Evolutionary conservation across 1,140 invertebrate species (phyloP).

Genomic region (Wasmannia auropunctata): DNA sequence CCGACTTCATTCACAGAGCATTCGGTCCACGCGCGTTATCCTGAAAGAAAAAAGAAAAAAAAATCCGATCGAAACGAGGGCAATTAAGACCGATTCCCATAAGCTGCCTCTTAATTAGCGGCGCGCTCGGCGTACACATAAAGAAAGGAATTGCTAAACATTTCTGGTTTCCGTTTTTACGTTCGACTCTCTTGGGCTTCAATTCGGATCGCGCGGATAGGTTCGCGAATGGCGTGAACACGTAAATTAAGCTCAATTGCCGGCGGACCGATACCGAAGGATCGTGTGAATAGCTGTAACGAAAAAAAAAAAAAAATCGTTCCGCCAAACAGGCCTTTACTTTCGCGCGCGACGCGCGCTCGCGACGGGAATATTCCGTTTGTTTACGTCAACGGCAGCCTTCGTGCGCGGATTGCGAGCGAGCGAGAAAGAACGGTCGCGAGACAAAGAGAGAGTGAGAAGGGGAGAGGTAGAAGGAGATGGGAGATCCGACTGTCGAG

Average conservation of each 20-base stretch:
- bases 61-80: neutral
- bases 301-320: neutral
- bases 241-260: neutral
- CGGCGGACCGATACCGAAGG: too few relatives aligned
- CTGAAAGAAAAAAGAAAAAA: too few relatives aligned
- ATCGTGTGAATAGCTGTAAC: neutral
- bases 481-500: neutral
- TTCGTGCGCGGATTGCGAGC: conserved; percentile 29
- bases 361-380: conserved; percentile 52
- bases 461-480: neutral
- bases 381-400: conserved; percentile 53
- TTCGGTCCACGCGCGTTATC: too few relatives aligned
- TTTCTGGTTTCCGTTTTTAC: neutral
- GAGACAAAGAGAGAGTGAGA: neutral
- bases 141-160: neutral
- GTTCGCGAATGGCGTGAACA: neutral
- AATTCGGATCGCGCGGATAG: neutral
- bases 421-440: neutral
- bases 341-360: conserved; percentile 15
- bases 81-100: neutral
- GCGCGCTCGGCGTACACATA: neutral
- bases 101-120: neutral
- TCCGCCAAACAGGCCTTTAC: conserved; percentile 15
- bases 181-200: neutral
- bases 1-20: neutral